Evolutionary conservation across 2,797 vertebrate species (phyloP).

Genomic region (Danio albolineatus): DNA sequence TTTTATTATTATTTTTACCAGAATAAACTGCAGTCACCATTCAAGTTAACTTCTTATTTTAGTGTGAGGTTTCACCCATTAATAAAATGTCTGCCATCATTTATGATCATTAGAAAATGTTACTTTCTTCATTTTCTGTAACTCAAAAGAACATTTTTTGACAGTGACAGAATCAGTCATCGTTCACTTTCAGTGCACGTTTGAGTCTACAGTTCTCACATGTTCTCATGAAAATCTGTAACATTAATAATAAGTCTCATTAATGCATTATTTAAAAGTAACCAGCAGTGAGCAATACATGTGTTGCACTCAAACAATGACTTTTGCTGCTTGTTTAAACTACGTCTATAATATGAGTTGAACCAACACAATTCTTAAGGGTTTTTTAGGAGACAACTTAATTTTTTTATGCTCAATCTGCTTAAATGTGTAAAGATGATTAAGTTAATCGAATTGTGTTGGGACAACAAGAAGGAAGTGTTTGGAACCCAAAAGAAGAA

Average conservation of each 20-base stretch:
- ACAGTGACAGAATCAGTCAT: neutral
- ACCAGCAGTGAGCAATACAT: neutral
- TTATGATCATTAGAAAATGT: neutral
- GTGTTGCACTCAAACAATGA: neutral
- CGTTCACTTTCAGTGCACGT: neutral
- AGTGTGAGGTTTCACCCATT: neutral
- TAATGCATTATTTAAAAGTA: neutral
- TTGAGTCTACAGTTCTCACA: neutral
- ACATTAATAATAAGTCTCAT: neutral
- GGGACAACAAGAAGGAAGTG: no score
- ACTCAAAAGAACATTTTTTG: neutral
- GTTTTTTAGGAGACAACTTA: no score
- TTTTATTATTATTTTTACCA: neutral
- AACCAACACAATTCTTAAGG: no score
- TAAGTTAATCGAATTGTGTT: no score
- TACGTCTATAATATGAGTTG: no score
- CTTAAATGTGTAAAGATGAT: no score
- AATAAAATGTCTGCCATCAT: neutral
- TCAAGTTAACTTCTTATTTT: neutral
- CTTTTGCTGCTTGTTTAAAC: no score
- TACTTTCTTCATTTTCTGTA: neutral
- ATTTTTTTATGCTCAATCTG: no score
- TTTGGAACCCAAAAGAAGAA: no score
- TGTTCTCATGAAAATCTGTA: neutral
- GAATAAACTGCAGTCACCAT: neutral